Conservation (phyloP, 2,888 invertebrate genomes). For the Ryuthela nishihirai region DNA sequence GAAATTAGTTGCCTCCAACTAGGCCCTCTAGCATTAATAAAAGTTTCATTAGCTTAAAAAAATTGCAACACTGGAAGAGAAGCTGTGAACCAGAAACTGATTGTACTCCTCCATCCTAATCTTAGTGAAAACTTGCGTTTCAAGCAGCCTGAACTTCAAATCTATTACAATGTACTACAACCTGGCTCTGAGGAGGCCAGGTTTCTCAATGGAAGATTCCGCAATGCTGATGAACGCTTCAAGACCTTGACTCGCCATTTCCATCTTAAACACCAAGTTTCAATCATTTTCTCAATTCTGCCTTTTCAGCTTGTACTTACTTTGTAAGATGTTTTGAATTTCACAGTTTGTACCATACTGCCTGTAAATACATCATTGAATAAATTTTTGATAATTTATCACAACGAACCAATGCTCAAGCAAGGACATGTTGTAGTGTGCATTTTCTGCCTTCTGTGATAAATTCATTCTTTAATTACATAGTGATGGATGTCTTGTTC, state of each 20-base stretch:
- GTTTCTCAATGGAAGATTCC: constrained; percentile 1
- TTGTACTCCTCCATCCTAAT: constrained; percentile 37
- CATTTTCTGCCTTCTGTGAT: no score
- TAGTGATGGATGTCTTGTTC: no score
- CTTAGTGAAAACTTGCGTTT: constrained; percentile 36
- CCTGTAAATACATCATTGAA: constrained; percentile 50
- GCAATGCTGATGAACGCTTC: constrained; percentile 14
- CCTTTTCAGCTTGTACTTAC: constrained; percentile 46
- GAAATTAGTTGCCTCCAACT: constrained; percentile 24
- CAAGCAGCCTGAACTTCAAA: constrained; percentile 33
- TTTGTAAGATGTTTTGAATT: constrained; percentile 48
- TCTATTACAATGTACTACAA: constrained; percentile 25
- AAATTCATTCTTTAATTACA: no score
- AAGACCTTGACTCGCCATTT: constrained; percentile 39
- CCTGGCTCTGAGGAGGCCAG: constrained; percentile 1
- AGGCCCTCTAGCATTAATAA: constrained; percentile 37
- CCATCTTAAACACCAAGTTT: constrained; percentile 39
- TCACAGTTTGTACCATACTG: constrained; percentile 49
- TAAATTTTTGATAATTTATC: constrained; percentile 50
- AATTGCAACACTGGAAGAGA: constrained; percentile 32
- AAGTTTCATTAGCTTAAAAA: constrained; percentile 35
- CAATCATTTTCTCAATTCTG: constrained; percentile 41
- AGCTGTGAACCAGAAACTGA: constrained; percentile 19
- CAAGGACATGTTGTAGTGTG: constrained; percentile 37
- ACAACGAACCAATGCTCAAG: constrained; percentile 43